Evolutionary conservation across 2,797 vertebrate genomes (phyloP).

Genomic region (Amblyraja radiata): DNA sequence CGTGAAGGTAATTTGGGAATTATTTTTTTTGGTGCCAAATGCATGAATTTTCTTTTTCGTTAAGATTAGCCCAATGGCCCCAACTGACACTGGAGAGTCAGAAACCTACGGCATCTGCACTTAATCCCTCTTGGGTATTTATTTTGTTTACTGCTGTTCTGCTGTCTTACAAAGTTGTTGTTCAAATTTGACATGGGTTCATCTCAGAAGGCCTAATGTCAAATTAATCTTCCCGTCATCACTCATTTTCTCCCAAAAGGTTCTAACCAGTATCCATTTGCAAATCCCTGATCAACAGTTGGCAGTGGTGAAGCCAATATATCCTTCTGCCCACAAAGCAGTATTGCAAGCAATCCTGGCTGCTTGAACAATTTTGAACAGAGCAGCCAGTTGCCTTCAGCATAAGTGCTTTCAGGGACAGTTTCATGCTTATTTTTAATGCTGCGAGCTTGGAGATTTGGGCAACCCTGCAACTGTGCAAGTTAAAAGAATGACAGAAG

Average conservation of each 20-base stretch:
- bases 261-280: slow-evolving; percentile 47
- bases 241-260: slow-evolving; percentile 48
- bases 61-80: slow-evolving; percentile 49
- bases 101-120: slow-evolving; percentile 43
- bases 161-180: slow-evolving; percentile 48
- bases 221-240: slow-evolving; percentile 53
- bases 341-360: slow-evolving; percentile 46
- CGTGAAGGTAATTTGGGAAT: slow-evolving; percentile 49
- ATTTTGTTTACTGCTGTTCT: slow-evolving; percentile 40
- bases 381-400: slow-evolving; percentile 48
- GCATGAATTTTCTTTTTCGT: slow-evolving; percentile 58
- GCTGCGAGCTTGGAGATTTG: slow-evolving; percentile 54
- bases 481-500: slow-evolving; percentile 56
- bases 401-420: slow-evolving; percentile 49
- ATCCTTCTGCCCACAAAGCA: slow-evolving; percentile 48
- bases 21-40: slow-evolving; percentile 54
- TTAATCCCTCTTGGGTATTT: slow-evolving; percentile 44
- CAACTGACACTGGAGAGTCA: slow-evolving; percentile 40
- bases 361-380: slow-evolving; percentile 46
- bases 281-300: slow-evolving; percentile 53
- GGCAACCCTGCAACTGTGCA: slow-evolving; percentile 53
- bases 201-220: slow-evolving; percentile 50
- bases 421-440: slow-evolving; percentile 37
- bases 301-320: slow-evolving; percentile 50
- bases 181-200: slow-evolving; percentile 46